A percentile compares a stretch with the other conserved stretches of the same genome.
These are phyloP conservation scores for Yponomeuta plumbellus DNA, from an alignment of 2,888 invertebrate genomes.

Conservation along the genomic window DNA sequence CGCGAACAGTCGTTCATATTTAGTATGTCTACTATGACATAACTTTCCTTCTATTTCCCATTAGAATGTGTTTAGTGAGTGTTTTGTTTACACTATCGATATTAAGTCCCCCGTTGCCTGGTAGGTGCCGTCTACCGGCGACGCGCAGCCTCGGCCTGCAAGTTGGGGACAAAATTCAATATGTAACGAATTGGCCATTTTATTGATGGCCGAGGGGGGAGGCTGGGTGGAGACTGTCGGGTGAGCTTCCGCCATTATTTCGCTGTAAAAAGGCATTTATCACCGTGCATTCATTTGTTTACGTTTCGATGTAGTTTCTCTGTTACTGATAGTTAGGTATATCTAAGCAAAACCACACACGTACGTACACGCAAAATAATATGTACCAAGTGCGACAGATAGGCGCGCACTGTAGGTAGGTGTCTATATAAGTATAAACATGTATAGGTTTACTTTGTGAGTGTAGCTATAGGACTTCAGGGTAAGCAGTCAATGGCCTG, in stretches of 20 bases:
- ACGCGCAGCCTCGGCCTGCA: slow-evolving; percentile 66
- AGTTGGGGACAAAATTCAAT: slow-evolving; percentile 73
- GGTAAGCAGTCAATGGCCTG: slow-evolving; percentile 27
- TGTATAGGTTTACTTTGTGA: slow-evolving; percentile 19
- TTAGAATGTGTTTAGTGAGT: slow-evolving; percentile 42
- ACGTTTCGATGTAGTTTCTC: slow-evolving; percentile 35
- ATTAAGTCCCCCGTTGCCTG: slow-evolving; percentile 57
- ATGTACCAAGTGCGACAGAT: background rate
- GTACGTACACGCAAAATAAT: background rate
- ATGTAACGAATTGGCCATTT: slow-evolving; percentile 78
- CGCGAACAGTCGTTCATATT: slow-evolving; percentile 26
- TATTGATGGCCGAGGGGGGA: slow-evolving; percentile 74
- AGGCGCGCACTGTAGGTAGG: slow-evolving; percentile 7
- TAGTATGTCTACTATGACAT: slow-evolving; percentile 62
- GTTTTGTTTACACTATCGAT: slow-evolving; percentile 61
- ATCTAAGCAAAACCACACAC: slow-evolving; percentile 12
- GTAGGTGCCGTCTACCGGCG: slow-evolving; percentile 64
- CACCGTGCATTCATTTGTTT: slow-evolving; percentile 44
- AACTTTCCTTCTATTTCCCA: slow-evolving; percentile 59
- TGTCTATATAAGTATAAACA: slow-evolving; percentile 21
- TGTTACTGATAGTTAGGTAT: slow-evolving; percentile 7
- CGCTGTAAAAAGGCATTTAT: slow-evolving; percentile 13
- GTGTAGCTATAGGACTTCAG: slow-evolving; percentile 20
- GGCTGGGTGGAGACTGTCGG: slow-evolving; percentile 70
- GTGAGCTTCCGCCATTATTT: slow-evolving; percentile 70